Conservation (phyloP, 2,888 invertebrate species). For the Lamproptera curius region DNA sequence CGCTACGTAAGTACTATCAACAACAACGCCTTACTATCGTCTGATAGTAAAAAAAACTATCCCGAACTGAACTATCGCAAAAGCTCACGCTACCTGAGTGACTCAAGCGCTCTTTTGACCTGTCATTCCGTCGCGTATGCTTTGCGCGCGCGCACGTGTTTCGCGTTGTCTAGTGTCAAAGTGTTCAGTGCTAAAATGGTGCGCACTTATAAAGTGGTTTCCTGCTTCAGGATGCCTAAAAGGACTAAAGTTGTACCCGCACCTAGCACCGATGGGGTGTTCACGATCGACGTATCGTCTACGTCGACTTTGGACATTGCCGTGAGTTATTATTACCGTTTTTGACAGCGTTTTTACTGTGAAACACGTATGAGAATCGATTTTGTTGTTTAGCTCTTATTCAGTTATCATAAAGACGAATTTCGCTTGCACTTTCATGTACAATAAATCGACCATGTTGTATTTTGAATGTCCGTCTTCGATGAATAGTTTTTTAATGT, state of each 20-base stretch:
- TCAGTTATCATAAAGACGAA: slow-evolving; percentile 1
- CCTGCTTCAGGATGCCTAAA: slow-evolving; percentile 58
- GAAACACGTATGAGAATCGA: background rate
- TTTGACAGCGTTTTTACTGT: slow-evolving; percentile 1
- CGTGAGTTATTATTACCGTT: slow-evolving; percentile 41
- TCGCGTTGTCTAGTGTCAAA: slow-evolving; percentile 25
- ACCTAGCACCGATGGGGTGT: slow-evolving; percentile 50
- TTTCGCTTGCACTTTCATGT: no score
- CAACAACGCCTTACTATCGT: no score
- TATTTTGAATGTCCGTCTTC: no score
- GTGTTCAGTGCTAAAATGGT: slow-evolving; percentile 50
- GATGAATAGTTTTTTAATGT: no score
- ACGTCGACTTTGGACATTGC: slow-evolving; percentile 56
- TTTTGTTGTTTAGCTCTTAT: slow-evolving; percentile 11
- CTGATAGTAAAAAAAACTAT: background rate
- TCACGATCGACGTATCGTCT: slow-evolving; percentile 47
- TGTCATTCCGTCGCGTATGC: slow-evolving; percentile 57
- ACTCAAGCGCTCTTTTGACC: slow-evolving; percentile 45
- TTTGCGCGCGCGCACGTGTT: slow-evolving; percentile 55
- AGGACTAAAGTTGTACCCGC: slow-evolving; percentile 60
- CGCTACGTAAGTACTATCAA: no score
- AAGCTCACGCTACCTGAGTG: slow-evolving; percentile 40
- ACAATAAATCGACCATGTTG: no score
- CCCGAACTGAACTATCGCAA: slow-evolving; percentile 12
- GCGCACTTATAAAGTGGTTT: slow-evolving; percentile 54